Conservation (phyloP, 1,140 invertebrate genomes). For the Diorhabda elongata region DNA sequence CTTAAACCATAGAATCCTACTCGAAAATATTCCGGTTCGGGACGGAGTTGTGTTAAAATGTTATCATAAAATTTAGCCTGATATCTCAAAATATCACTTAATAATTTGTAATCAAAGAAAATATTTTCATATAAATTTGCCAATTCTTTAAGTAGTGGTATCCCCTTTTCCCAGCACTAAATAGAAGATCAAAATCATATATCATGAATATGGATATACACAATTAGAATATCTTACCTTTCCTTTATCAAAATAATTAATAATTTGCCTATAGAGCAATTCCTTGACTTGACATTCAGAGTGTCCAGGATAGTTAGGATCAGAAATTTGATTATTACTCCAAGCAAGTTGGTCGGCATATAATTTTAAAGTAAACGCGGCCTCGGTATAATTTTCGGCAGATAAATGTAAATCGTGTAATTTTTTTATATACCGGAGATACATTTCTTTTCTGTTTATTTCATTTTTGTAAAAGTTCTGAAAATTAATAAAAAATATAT, state of each 20-base stretch:
- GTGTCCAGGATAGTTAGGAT: slow-evolving; percentile 63
- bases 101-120: slow-evolving; percentile 85
- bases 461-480: slow-evolving; percentile 97
- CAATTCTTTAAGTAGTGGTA: slow-evolving; percentile 89
- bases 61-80: slow-evolving; percentile 90
- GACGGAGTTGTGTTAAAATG: slow-evolving; percentile 79
- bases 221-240: slow-evolving; percentile 57
- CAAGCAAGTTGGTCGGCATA: slow-evolving; percentile 90
- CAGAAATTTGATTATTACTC: slow-evolving; percentile 65
- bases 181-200: neutral
- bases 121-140: slow-evolving; percentile 83
- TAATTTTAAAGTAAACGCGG: slow-evolving; percentile 89
- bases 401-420: slow-evolving; percentile 89
- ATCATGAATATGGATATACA: neutral
- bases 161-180: slow-evolving; percentile 92
- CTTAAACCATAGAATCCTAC: slow-evolving; percentile 94
- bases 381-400: slow-evolving; percentile 94
- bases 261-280: slow-evolving; percentile 83
- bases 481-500: slow-evolving; percentile 40
- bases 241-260: slow-evolving; percentile 91
- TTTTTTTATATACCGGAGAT: slow-evolving; percentile 94
- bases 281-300: slow-evolving; percentile 93
- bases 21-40: slow-evolving; percentile 93
- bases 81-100: slow-evolving; percentile 77
- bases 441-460: slow-evolving; percentile 94